Conservation (phyloP, 1,140 invertebrate species). For the Tenebrio molitor region DNA sequence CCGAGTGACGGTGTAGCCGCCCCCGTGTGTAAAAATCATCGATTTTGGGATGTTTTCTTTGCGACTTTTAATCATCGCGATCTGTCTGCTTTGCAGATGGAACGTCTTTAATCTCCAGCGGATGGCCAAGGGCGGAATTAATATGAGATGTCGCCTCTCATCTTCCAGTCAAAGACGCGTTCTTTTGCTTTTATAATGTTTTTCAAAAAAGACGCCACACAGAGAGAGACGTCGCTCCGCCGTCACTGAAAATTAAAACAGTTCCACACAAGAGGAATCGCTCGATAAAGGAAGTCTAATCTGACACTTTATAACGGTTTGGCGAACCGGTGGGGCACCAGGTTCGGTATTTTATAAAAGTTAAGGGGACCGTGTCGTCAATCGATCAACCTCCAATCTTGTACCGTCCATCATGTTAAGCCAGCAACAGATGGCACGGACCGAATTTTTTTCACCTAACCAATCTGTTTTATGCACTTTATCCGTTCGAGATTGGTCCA, state of each 20-base stretch:
- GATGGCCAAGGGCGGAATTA: constrained; percentile 49
- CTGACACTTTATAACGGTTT: constrained; percentile 39
- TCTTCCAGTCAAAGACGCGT: constrained; percentile 21
- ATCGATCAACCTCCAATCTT: constrained; percentile 38
- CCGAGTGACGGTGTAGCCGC: too few relatives aligned
- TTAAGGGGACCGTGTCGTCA: constrained; percentile 34
- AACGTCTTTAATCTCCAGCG: constrained; percentile 46
- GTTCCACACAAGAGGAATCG: constrained; percentile 27
- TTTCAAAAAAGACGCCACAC: constrained; percentile 15
- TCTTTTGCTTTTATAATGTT: constrained; percentile 32
- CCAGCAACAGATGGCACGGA: constrained; percentile 33
- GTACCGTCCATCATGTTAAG: constrained; percentile 36
- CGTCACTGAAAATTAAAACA: constrained; percentile 36
- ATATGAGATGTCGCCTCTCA: constrained; percentile 47
- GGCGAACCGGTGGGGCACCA: constrained; percentile 8
- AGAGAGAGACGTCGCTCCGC: background rate
- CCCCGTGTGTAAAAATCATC: background rate
- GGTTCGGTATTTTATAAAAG: constrained; percentile 34
- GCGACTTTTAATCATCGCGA: constrained; percentile 48
- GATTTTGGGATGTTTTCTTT: constrained; percentile 36
- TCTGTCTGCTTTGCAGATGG: constrained; percentile 40
- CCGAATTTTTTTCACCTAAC: constrained; percentile 12
- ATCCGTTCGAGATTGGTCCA: too few relatives aligned
- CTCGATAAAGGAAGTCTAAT: constrained; percentile 26
- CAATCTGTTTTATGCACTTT: constrained; percentile 22